phyloP scores from a whole-genome alignment of 2,797 vertebrate genomes.

The Lacerta bilineata region DNA sequence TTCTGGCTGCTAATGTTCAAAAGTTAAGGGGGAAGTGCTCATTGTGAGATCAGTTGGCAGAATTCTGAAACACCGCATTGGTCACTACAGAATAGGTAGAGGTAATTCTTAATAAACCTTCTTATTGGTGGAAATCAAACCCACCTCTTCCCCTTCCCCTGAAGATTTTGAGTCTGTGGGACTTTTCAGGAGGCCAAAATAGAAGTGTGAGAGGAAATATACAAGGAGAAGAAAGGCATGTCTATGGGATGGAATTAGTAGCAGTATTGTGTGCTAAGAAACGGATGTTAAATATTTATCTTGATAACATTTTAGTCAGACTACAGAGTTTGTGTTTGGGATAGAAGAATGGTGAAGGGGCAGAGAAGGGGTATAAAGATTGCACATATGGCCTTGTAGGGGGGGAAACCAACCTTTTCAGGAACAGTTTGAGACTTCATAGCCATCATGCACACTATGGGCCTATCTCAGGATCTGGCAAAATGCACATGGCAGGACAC shows the following conservation, averaged over 20 bases:
- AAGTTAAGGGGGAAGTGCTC: not conserved
- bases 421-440: too few relatives aligned
- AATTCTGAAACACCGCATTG: not conserved
- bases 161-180: not conserved
- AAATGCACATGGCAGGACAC: too few relatives aligned
- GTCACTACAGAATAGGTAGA: not conserved
- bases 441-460: too few relatives aligned
- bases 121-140: not conserved
- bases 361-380: too few relatives aligned
- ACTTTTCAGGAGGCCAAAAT: not conserved
- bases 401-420: too few relatives aligned
- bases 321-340: not conserved
- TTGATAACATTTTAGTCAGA: not conserved
- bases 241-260: not conserved
- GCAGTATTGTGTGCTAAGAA: not conserved
- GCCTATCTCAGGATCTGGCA: too few relatives aligned
- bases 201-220: not conserved
- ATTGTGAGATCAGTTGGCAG: not conserved
- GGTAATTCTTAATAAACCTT: not conserved
- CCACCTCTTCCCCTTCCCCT: not conserved
- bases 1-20: not conserved
- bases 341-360: not conserved
- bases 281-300: not conserved
- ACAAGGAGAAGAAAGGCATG: not conserved
- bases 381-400: too few relatives aligned